phyloP scores from a whole-genome alignment of 53 echinoderm and acorn worm genomes.

The Temnopleurus reevesii region DNA sequence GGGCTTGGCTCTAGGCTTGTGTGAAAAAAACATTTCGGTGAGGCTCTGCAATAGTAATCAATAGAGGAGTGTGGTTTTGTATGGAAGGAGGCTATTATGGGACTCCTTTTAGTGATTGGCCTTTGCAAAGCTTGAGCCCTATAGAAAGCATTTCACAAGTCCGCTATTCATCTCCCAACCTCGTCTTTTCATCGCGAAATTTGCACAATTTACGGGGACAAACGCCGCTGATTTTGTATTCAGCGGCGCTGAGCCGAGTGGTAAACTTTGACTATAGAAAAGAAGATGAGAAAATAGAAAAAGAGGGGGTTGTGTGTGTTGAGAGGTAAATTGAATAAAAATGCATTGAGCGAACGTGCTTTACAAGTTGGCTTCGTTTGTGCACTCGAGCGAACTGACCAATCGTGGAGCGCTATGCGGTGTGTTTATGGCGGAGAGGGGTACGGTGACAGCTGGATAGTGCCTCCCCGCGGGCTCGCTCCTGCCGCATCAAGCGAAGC shows the following conservation, averaged over 20 bases:
- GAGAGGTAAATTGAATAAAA: slow-evolving; percentile 64
- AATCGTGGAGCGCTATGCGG: slow-evolving; percentile 49
- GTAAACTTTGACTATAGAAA: slow-evolving; percentile 63
- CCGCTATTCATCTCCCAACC: slow-evolving; percentile 51
- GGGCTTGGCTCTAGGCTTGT: slow-evolving; percentile 51
- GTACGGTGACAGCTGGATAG: slow-evolving; percentile 74
- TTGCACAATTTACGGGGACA: slow-evolving; percentile 94
- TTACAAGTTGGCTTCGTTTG: slow-evolving; percentile 75
- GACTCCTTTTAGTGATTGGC: slow-evolving; percentile 55
- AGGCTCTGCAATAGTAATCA: slow-evolving; percentile 39
- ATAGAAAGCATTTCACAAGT: slow-evolving; percentile 65
- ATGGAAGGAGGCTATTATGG: slow-evolving; percentile 54
- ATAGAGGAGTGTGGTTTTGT: slow-evolving; percentile 40
- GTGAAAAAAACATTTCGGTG: slow-evolving; percentile 48
- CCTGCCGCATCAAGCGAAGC: too few relatives aligned
- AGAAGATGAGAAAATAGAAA: not conserved
- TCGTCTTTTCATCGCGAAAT: slow-evolving; percentile 78
- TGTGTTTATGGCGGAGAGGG: slow-evolving; percentile 88
- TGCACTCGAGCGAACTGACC: slow-evolving; percentile 58
- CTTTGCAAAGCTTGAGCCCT: slow-evolving; percentile 56
- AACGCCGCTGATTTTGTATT: slow-evolving; percentile 87
- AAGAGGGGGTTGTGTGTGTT: slow-evolving; percentile 44
- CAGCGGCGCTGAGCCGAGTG: slow-evolving; percentile 78
- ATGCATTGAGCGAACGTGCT: slow-evolving; percentile 70
- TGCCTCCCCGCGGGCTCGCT: slow-evolving; percentile 46